These are phyloP conservation scores for Epinephelus lanceolatus DNA, from an alignment of 2,113 vertebrate species.

Conservation along the genomic window DNA sequence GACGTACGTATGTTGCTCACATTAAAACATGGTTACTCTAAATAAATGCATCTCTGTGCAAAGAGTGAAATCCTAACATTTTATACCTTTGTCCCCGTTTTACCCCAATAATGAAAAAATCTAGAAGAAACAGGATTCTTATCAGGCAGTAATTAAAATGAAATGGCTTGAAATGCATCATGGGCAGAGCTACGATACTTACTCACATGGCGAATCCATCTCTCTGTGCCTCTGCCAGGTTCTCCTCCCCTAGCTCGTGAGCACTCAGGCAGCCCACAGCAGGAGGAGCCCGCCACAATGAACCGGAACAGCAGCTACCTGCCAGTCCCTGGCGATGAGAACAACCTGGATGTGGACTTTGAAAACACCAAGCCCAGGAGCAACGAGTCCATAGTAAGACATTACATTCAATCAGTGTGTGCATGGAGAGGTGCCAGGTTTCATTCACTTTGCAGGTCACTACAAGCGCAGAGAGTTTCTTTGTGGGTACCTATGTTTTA, in stretches of 20 bases:
- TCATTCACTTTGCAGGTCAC: no score
- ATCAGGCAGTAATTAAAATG: no score
- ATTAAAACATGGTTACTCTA: no score
- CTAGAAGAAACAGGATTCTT: background rate
- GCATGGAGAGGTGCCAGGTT: no score
- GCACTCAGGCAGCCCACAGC: constrained; percentile 41
- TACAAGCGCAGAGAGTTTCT: no score
- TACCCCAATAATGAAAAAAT: background rate
- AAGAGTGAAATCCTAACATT: no score
- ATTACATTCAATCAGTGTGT: background rate
- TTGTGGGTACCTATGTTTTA: no score
- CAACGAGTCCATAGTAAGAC: constrained; percentile 87
- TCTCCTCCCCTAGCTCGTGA: constrained; percentile 44
- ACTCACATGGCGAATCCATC: background rate
- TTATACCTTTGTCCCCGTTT: no score
- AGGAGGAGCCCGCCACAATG: constrained; percentile 75
- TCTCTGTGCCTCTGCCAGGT: constrained; percentile 55
- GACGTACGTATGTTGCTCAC: no score
- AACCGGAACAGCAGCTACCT: constrained; percentile 84
- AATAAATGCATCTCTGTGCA: no score
- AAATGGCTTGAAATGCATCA: background rate
- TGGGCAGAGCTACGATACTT: background rate
- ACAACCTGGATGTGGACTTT: constrained; percentile 80
- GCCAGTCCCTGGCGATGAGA: constrained; percentile 82
- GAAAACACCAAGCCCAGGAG: constrained; percentile 72